Evolutionary conservation across 2,113 vertebrate species (phyloP).

Genomic region (Microcebus murinus): DNA sequence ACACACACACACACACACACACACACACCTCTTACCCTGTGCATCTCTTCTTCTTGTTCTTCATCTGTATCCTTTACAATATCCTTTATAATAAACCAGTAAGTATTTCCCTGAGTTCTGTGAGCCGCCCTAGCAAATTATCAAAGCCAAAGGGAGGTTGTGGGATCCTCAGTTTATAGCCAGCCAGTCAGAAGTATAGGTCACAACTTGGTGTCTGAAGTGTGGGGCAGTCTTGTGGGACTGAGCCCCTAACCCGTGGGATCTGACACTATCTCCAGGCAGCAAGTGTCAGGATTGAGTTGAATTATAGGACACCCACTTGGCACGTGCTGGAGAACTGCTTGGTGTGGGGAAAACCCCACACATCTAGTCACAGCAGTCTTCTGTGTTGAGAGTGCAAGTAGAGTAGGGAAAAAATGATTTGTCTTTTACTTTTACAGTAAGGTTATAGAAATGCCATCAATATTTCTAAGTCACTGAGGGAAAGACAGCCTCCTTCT

Average conservation of each 20-base stretch:
- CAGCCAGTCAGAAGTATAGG: neutral
- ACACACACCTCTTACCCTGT: neutral
- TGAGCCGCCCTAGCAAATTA: neutral
- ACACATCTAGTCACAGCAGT: neutral
- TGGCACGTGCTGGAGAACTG: neutral
- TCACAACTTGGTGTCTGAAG: neutral
- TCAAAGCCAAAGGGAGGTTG: too few species aligned
- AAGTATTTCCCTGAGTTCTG: neutral
- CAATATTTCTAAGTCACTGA: neutral
- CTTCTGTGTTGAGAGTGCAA: neutral
- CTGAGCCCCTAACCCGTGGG: neutral
- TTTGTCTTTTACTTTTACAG: neutral
- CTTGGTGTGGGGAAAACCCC: neutral
- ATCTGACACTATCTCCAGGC: too few species aligned
- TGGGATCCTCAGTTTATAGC: neutral
- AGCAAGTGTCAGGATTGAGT: neutral
- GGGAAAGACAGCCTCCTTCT: neutral
- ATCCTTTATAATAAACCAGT: neutral
- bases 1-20: too few species aligned
- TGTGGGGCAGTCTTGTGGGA: neutral
- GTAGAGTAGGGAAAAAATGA: neutral
- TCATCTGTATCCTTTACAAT: neutral
- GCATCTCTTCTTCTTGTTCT: neutral
- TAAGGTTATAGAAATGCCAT: neutral
- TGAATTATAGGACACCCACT: neutral